phyloP scores from a whole-genome alignment of 2,797 vertebrate genomes.

The Acipenser transmontanus region DNA sequence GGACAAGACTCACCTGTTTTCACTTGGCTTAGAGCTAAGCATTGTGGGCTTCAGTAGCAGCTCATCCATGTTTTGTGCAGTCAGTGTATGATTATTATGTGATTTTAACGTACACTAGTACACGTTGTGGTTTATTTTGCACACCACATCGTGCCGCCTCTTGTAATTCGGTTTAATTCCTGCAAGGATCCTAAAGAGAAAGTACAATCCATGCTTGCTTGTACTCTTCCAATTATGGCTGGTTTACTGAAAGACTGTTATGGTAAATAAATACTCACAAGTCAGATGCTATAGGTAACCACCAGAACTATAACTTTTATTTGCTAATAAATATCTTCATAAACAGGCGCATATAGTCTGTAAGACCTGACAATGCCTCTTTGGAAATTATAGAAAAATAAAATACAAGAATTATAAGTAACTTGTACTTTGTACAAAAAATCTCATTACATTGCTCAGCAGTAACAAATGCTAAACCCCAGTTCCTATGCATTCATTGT shows the following conservation, averaged over 20 bases:
- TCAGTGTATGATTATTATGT: too few species aligned
- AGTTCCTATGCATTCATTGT: constrained; percentile 58
- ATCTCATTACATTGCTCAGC: constrained; percentile 87
- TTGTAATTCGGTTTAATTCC: too few species aligned
- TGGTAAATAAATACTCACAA: constrained; percentile 20
- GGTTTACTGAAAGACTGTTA: constrained; percentile 22
- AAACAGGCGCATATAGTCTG: constrained; percentile 83
- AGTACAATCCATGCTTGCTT: too few species aligned
- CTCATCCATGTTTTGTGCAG: too few species aligned
- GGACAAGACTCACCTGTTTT: too few species aligned
- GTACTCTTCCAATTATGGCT: constrained; percentile 1
- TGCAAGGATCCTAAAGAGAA: too few species aligned
- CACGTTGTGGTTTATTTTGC: too few species aligned
- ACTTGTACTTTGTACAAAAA: constrained; percentile 98
- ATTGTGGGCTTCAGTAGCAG: too few species aligned
- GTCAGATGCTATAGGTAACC: constrained; percentile 53
- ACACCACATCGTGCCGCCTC: too few species aligned
- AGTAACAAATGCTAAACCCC: constrained; percentile 90
- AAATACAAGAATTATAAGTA: constrained; percentile 91
- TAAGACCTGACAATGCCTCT: constrained; percentile 90
- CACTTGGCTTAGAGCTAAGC: too few species aligned
- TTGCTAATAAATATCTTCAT: constrained; percentile 89
- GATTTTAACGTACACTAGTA: too few species aligned
- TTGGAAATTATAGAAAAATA: constrained; percentile 98
- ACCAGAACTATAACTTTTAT: constrained; percentile 87